Evolutionary conservation across 2,888 invertebrate genomes (phyloP).

Genomic region (Auanema sp.): DNA sequence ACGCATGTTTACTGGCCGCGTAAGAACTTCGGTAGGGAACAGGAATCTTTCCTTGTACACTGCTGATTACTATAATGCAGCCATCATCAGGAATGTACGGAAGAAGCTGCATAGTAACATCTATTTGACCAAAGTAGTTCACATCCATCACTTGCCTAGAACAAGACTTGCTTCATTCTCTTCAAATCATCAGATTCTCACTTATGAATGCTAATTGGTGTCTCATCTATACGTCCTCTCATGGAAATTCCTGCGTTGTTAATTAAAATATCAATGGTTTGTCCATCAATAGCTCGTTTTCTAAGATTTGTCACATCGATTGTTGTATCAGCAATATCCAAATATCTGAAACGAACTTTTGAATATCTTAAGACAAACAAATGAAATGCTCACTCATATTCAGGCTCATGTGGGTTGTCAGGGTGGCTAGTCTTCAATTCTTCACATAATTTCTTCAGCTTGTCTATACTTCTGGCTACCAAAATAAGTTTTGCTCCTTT

Average conservation of each 20-base stretch:
- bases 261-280: conserved; percentile 57
- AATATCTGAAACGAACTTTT: conserved; percentile 36
- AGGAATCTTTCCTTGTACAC: conserved; percentile 79
- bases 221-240: conserved; percentile 47
- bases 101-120: conserved; percentile 82
- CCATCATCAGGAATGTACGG: conserved; percentile 54
- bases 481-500: conserved; percentile 57
- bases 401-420: conserved; percentile 49
- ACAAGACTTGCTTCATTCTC: neutral
- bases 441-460: conserved; percentile 52
- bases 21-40: conserved; percentile 76
- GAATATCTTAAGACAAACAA: neutral
- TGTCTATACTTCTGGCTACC: conserved; percentile 54
- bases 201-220: conserved; percentile 48
- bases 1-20: conserved; percentile 61
- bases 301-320: conserved; percentile 38
- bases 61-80: conserved; percentile 74
- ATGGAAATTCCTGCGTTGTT: conserved; percentile 60
- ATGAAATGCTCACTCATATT: conserved; percentile 30
- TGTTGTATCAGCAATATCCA: conserved; percentile 53
- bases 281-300: conserved; percentile 39
- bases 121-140: conserved; percentile 91
- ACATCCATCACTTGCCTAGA: conserved; percentile 74
- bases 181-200: conserved; percentile 2
- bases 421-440: conserved; percentile 45